A percentile compares a stretch with the other conserved stretches of the same genome.
phyloP scores from a whole-genome alignment of 1,140 invertebrate genomes.

The Neuroterus valhalla region DNA sequence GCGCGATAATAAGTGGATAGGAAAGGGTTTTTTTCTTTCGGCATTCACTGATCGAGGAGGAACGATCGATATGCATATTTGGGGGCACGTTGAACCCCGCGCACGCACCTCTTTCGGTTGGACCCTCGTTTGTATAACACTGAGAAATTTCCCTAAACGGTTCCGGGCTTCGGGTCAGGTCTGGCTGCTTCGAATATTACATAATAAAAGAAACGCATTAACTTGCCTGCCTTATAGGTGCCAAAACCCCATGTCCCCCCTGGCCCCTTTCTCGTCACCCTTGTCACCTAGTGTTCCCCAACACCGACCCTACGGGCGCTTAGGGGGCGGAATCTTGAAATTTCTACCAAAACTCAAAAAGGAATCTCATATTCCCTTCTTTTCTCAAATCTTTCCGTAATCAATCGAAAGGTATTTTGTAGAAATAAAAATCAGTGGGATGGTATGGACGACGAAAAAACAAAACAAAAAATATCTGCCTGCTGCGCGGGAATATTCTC shows the following conservation, averaged over 20 bases:
- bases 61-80: conserved; percentile 72
- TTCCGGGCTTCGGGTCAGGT: conserved; percentile 62
- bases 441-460: too few species aligned
- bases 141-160: conserved; percentile 73
- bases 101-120: conserved; percentile 59
- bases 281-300: too few species aligned
- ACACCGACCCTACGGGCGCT: too few species aligned
- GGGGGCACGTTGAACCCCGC: conserved; percentile 43
- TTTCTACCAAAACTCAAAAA: too few species aligned
- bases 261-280: conserved; percentile 39
- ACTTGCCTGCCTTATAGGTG: conserved; percentile 50
- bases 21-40: conserved; percentile 55
- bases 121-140: conserved; percentile 74
- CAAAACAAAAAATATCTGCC: too few species aligned
- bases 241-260: conserved; percentile 28
- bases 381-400: too few species aligned
- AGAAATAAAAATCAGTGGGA: too few species aligned
- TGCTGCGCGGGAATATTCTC: too few species aligned
- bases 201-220: conserved; percentile 73
- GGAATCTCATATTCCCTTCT: too few species aligned
- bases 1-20: conserved; percentile 36
- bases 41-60: conserved; percentile 62
- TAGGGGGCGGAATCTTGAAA: too few species aligned
- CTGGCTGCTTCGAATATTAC: conserved; percentile 63
- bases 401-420: too few species aligned